Conservation (phyloP, 2,797 vertebrate genomes). For the Tolypeutes matacus region DNA sequence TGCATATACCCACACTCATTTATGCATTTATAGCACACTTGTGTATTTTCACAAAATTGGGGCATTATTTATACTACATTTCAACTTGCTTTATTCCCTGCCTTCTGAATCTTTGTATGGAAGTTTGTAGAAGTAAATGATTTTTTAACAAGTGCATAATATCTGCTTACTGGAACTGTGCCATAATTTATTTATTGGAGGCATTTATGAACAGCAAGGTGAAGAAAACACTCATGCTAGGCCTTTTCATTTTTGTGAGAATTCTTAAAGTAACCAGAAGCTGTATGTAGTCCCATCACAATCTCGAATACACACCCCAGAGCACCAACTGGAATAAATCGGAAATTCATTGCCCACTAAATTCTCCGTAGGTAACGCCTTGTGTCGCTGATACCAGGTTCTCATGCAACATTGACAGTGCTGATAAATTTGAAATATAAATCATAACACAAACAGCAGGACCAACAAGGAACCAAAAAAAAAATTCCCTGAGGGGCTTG, state of each 20-base stretch:
- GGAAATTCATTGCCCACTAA: background rate
- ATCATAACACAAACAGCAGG: background rate
- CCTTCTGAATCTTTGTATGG: background rate
- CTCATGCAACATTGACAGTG: too few species aligned
- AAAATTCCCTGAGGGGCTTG: background rate
- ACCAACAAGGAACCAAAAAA: background rate
- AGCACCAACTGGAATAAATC: background rate
- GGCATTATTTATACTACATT: background rate
- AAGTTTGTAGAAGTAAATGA: background rate
- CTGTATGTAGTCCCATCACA: too few species aligned
- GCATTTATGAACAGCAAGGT: background rate
- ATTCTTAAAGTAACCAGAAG: background rate
- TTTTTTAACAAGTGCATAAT: background rate
- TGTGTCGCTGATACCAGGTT: background rate
- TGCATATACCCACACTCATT: background rate
- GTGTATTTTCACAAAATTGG: background rate
- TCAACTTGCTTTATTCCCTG: background rate
- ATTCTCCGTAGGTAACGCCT: background rate
- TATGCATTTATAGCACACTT: background rate
- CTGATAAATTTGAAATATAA: background rate
- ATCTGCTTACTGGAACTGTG: too few species aligned
- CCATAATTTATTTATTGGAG: background rate
- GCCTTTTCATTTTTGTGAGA: background rate
- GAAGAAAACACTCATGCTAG: background rate
- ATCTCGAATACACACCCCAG: fast-evolving